phyloP scores from a whole-genome alignment of 2,888 invertebrate species.

The Auanema sp. region DNA sequence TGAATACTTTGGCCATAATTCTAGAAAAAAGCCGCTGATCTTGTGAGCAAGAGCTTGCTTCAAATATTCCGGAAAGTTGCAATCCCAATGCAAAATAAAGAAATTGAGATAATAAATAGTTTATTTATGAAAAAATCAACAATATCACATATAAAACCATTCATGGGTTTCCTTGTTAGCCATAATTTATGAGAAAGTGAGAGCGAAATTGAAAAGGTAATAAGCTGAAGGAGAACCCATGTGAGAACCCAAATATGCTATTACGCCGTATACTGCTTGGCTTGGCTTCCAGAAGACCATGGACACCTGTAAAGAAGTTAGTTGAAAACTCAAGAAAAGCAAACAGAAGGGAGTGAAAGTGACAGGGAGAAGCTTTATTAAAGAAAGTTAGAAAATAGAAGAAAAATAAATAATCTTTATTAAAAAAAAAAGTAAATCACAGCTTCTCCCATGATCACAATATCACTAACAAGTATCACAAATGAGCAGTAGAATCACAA shows the following conservation, averaged over 20 bases:
- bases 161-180: too few relatives aligned
- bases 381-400: neutral
- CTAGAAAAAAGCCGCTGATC: neutral
- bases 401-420: too few relatives aligned
- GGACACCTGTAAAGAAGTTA: slow-evolving; percentile 14
- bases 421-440: slow-evolving; percentile 11
- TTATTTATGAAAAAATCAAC: neutral
- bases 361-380: slow-evolving; percentile 17
- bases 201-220: too few relatives aligned
- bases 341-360: neutral
- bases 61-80: neutral
- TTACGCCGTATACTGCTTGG: slow-evolving; percentile 15
- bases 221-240: too few relatives aligned
- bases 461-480: neutral
- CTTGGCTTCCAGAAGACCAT: slow-evolving; percentile 12
- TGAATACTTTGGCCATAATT: slow-evolving; percentile 16
- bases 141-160: too few relatives aligned
- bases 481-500: slow-evolving; percentile 6
- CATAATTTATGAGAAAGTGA: too few relatives aligned
- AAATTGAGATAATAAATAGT: neutral
- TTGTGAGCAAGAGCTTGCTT: neutral
- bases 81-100: neutral
- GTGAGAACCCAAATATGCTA: neutral
- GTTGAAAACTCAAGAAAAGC: slow-evolving; percentile 1
- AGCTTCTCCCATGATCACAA: slow-evolving; percentile 21